A percentile compares a stretch with the other conserved stretches of the same genome.
These are phyloP conservation scores for Palythoa caribaeorum DNA, from an alignment of 92 coral and sea anemone species.

Conservation along the genomic window DNA sequence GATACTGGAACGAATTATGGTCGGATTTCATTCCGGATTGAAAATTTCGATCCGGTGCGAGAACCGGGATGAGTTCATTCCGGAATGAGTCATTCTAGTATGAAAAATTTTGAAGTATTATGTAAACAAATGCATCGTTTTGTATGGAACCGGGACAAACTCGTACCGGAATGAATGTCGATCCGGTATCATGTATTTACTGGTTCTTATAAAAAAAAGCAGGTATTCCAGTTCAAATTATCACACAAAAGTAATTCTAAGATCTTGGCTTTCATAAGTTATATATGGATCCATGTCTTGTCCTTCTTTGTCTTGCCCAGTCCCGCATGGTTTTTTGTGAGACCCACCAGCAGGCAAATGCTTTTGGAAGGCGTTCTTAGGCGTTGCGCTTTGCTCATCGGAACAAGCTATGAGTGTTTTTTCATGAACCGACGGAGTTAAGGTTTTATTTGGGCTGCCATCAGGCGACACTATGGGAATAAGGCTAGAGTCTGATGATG, in stretches of 20 bases:
- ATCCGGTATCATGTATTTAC: too few species aligned
- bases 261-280: slow-evolving; percentile 83
- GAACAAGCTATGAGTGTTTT: slow-evolving; percentile 76
- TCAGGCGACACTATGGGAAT: slow-evolving; percentile 40
- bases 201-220: too few species aligned
- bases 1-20: too few species aligned
- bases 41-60: too few species aligned
- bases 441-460: slow-evolving; percentile 63
- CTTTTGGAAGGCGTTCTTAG: not conserved
- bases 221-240: not conserved
- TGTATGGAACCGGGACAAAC: too few species aligned
- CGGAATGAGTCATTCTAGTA: too few species aligned
- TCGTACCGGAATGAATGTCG: too few species aligned
- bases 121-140: too few species aligned
- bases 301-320: slow-evolving; percentile 59
- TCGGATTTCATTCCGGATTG: too few species aligned
- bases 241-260: slow-evolving; percentile 93
- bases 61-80: too few species aligned
- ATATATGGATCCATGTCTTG: slow-evolving; percentile 77
- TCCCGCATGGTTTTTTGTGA: slow-evolving; percentile 15
- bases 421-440: slow-evolving; percentile 76
- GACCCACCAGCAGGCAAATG: not conserved
- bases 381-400: slow-evolving; percentile 52
- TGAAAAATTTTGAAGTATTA: too few species aligned
- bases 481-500: not conserved